Evolutionary conservation across 1,140 invertebrate genomes (phyloP), one percentile per base, ranked within the genome.

Genomic region (Chrysomallon squamiferum): DNA sequence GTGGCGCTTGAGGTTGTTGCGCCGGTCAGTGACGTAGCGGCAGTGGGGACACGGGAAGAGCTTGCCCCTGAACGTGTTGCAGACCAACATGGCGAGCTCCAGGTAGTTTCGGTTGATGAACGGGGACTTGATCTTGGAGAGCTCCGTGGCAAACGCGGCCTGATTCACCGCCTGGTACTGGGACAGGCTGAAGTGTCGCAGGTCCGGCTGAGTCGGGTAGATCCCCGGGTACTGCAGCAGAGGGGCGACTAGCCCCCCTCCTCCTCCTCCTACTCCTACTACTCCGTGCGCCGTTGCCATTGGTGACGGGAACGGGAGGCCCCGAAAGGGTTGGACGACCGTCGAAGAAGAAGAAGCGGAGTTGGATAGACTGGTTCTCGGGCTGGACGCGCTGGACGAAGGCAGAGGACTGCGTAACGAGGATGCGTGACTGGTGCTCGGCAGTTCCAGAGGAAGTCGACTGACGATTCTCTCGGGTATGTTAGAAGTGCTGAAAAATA

Each of bases 1-100:
- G 66, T 87, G 87, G n/a, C 87, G 75, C 66, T 86, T 86, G 13
- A 87, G 75, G 69, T 87, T 87, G 72, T 87, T 87, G 32, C 85
- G 70, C n/a, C 87, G 72, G 63, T 87, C 85, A 0, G 87, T 87
- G n/a, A 80, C 76, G 70, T 87, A 87, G 3, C 80, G 69, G 59
- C 87, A 87, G 63, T 84, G 79, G 0, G 80, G 75, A 56, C 84
- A 85, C 0, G 79, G 80, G 57, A 83, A 82, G 7, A 83, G 64
- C 61, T 84, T 85, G 9, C 79, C 78, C n/a, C 80, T 65, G 56
- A 82, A 82, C 9, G 80, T 82, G 61, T 81, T 81, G 54, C 80
- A 82, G 9, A 82, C 80, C 9, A 82, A 67, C 80, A 82, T 82
- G 20, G 80, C 80, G 15, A 82, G 66, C 56, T 82, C 80, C 11